These are phyloP conservation scores for Ectemnius lituratus DNA, from an alignment of 2,888 invertebrate species.

Conservation along the genomic window DNA sequence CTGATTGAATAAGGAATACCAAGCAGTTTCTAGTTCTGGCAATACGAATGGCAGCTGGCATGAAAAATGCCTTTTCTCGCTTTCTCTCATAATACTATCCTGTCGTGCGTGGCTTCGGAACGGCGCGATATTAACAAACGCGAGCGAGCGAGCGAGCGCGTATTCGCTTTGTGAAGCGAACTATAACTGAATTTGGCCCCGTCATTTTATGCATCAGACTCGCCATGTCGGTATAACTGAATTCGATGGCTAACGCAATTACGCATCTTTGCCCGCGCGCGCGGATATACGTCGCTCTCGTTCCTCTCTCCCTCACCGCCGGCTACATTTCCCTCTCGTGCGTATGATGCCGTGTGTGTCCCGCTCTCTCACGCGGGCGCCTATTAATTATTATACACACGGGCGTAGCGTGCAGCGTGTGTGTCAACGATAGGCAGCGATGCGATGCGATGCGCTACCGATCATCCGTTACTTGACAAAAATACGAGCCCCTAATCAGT, in stretches of 20 bases:
- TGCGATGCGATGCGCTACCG: slow-evolving; percentile 5
- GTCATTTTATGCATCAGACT: slow-evolving; percentile 78
- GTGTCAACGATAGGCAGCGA: slow-evolving; percentile 54
- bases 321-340: slow-evolving; percentile 18
- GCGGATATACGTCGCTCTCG: slow-evolving; percentile 62
- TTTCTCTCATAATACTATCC: slow-evolving; percentile 60
- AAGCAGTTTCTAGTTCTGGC: too few species aligned
- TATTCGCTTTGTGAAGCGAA: slow-evolving; percentile 77
- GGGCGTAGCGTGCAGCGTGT: slow-evolving; percentile 33
- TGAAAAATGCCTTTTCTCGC: too few species aligned
- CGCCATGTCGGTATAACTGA: slow-evolving; percentile 76
- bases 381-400: slow-evolving; percentile 62
- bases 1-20: too few species aligned
- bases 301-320: slow-evolving; percentile 6
- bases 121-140: slow-evolving; percentile 72
- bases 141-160: slow-evolving; percentile 57
- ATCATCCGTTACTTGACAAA: slow-evolving; percentile 4
- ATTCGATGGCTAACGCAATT: slow-evolving; percentile 78
- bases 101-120: slow-evolving; percentile 51
- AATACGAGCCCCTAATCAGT: background rate
- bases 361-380: slow-evolving; percentile 51
- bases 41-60: too few species aligned
- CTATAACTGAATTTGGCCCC: slow-evolving; percentile 77
- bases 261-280: slow-evolving; percentile 75
- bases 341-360: slow-evolving; percentile 11